Conservation (phyloP, 2,888 invertebrate species). For the Drosophila nr. fundita region DNA sequence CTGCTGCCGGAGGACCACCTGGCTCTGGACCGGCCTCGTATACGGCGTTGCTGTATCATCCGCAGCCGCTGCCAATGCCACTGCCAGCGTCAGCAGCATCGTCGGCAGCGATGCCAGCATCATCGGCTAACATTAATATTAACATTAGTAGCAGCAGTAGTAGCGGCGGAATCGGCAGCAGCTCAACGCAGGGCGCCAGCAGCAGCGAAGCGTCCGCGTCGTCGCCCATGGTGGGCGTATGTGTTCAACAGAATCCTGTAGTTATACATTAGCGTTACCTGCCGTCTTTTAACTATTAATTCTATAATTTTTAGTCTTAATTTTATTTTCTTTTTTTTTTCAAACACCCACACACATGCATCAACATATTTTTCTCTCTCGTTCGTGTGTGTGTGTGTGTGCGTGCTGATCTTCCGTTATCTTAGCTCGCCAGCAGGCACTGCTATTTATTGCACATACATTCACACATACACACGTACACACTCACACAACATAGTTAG, state of each 20-base stretch:
- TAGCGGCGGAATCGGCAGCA: conserved; percentile 34
- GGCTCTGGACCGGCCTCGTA: conserved; percentile 69
- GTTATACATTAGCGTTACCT: conserved; percentile 89
- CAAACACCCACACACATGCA: conserved; percentile 5
- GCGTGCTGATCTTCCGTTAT: conserved; percentile 28
- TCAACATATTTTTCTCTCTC: conserved; percentile 6
- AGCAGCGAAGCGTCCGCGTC: conserved; percentile 86
- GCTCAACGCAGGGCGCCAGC: conserved; percentile 61
- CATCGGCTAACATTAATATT: conserved; percentile 34
- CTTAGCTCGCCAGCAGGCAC: conserved; percentile 48
- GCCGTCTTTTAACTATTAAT: conserved; percentile 45
- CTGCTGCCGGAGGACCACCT: conserved; percentile 75
- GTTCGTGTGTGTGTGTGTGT: background rate
- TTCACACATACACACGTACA: conserved; percentile 30
- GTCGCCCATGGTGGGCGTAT: conserved; percentile 94
- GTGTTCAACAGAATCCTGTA: conserved; percentile 96
- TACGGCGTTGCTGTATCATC: conserved; percentile 67
- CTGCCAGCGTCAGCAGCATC: conserved; percentile 50
- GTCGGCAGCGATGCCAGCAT: conserved; percentile 44
- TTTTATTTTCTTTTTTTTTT: conserved; percentile 29
- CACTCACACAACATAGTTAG: conserved; percentile 44
- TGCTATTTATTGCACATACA: conserved; percentile 69
- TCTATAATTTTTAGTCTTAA: conserved; percentile 38
- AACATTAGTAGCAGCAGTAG: conserved; percentile 14
- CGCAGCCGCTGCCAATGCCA: conserved; percentile 64